phyloP scores from a whole-genome alignment of 2,797 vertebrate species.

The Pterois miles region DNA sequence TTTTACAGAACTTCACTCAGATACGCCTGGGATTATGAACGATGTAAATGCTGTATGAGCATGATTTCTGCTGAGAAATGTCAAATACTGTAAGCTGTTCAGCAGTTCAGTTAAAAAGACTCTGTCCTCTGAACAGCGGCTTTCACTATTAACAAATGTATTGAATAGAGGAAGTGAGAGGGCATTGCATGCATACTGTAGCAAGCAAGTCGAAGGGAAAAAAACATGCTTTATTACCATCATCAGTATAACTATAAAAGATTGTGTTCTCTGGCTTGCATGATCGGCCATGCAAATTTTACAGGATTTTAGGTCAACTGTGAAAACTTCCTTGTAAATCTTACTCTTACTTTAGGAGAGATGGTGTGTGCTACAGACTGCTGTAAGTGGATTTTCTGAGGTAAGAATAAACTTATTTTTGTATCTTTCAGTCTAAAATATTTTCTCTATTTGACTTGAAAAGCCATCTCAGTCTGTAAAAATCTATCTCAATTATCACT shows the following conservation, averaged over 20 bases:
- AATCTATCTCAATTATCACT: background rate
- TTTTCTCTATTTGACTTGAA: background rate
- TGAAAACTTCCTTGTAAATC: slow-evolving; percentile 34
- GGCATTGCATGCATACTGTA: background rate
- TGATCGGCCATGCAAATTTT: slow-evolving; percentile 55
- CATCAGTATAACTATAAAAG: background rate
- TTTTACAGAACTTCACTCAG: background rate
- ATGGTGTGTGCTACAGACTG: background rate
- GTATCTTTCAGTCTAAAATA: background rate
- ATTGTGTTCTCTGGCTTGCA: background rate
- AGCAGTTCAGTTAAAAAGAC: background rate
- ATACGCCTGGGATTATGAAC: background rate
- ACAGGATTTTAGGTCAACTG: slow-evolving; percentile 4
- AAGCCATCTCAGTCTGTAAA: background rate
- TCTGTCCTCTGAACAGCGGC: background rate
- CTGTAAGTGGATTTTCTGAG: background rate
- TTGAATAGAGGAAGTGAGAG: slow-evolving; percentile 53
- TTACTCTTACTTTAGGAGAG: background rate
- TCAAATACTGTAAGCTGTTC: background rate
- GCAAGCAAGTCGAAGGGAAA: background rate
- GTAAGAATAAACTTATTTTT: slow-evolving; percentile 39
- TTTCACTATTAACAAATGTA: background rate
- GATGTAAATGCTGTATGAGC: background rate
- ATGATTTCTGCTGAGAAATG: background rate
- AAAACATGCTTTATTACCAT: fast-evolving